Evolutionary conservation across 2,888 invertebrate genomes (phyloP).

Genomic region (Megalurothrips usitatus): DNA sequence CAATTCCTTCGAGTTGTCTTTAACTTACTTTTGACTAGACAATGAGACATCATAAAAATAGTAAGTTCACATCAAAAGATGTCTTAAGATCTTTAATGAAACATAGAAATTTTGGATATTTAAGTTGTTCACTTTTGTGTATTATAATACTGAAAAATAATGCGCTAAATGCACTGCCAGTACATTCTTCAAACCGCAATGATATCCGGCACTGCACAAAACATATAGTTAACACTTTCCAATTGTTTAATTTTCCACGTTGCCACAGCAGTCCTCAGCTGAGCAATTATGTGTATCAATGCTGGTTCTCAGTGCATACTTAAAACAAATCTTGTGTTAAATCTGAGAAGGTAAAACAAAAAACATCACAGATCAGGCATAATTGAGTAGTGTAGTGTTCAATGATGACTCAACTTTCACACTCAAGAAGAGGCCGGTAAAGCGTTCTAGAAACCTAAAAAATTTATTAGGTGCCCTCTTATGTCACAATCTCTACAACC

Average conservation of each 20-base stretch:
- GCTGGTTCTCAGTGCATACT: not conserved
- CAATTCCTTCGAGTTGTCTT: conserved; percentile 18
- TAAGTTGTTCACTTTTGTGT: too few relatives aligned
- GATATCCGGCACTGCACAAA: not conserved
- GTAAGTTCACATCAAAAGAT: not conserved
- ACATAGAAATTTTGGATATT: not conserved
- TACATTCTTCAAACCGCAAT: not conserved
- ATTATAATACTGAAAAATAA: conserved; percentile 9
- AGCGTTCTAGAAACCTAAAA: not conserved
- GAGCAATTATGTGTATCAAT: not conserved
- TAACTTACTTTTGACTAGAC: conserved; percentile 16
- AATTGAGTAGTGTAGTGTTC: too few relatives aligned
- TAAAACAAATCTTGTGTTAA: not conserved
- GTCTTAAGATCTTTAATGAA: not conserved
- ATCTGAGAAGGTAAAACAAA: not conserved
- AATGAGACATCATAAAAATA: conserved; percentile 9
- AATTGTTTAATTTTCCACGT: not conserved
- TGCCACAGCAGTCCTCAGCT: not conserved
- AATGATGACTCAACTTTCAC: too few relatives aligned
- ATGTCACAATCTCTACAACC: too few relatives aligned
- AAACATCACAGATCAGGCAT: conserved; percentile 3
- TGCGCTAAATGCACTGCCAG: not conserved
- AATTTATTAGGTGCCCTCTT: too few relatives aligned
- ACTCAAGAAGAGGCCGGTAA: too few relatives aligned
- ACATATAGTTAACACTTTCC: not conserved